Percentiles rank a stretch among this genome's conserved stretches.
These are phyloP conservation scores for Acanthosepion pharaonis DNA, from an alignment of 2,888 invertebrate species.

Conservation along the genomic window DNA sequence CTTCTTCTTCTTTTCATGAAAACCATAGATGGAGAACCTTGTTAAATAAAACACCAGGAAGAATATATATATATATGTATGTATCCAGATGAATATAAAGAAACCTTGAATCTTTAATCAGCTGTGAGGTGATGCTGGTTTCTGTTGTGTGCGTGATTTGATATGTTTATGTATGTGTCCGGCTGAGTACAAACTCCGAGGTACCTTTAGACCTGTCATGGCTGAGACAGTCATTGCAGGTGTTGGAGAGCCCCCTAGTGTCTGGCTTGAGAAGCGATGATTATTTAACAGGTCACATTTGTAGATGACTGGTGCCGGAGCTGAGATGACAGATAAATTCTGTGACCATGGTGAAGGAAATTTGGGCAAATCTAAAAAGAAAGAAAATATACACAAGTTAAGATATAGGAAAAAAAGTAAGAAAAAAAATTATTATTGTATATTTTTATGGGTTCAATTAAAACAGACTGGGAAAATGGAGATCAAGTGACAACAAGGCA, in stretches of 20 bases:
- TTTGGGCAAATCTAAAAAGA: conserved; percentile 61
- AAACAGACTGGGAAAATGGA: no score
- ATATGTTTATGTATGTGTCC: neutral
- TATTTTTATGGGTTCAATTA: no score
- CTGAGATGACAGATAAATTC: conserved; percentile 72
- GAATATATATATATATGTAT: neutral
- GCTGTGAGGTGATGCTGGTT: neutral
- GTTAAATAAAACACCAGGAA: neutral
- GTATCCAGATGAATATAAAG: neutral
- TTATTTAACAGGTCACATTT: conserved; percentile 64
- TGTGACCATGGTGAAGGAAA: conserved; percentile 63
- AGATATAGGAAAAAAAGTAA: no score
- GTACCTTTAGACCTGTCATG: conserved; percentile 49
- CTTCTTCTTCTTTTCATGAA: neutral
- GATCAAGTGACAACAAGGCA: no score
- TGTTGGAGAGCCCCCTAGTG: neutral
- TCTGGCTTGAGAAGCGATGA: neutral
- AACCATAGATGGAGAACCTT: neutral
- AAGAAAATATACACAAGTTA: neutral
- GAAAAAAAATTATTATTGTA: no score
- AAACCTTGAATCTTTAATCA: neutral
- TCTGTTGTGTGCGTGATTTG: neutral
- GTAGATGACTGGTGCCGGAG: conserved; percentile 72
- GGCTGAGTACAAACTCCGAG: neutral
- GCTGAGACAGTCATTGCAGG: conserved; percentile 45